Base-by-base conservation (phyloP, 2,888 invertebrate genomes). In the Corbicula japonica region DNA sequence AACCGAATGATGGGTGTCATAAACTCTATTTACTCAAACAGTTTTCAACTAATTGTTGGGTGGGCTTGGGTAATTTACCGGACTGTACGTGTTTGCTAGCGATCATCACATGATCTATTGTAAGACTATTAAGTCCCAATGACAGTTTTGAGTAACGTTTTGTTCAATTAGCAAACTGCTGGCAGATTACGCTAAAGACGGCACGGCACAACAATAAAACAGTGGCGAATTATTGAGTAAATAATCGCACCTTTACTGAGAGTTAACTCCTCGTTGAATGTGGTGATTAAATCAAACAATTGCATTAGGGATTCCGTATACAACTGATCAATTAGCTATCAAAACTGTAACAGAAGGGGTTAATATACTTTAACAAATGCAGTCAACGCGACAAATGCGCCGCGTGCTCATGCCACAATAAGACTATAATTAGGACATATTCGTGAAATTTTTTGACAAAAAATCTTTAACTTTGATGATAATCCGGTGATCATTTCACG, bases 41-140 rank as follows among this genome's bases (percentile, higher is more conserved):
- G 41, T 74, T 70, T 60, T 54, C 28, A 56, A 65, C 44, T 71
- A 50, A 72, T 79, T 80, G 79, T 79, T 52, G 23, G 26, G 44
- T 26, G 50, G 69, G 76, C 77, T 83, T 76, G 83, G 78, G 73
- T 78, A 65, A 83, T 77, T 83, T 74, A 66, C 77, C 71, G n/a
- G 80, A 80, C 63, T 54, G 48, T 71, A 83, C 83, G 41, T 71
- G 79, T 56, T 76, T 60, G 60, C 71, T 61, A 69, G 60, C 41
- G 61, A 35, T 38, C 60, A 63, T 65, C 63, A 63, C 61, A 21
- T 34, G 50, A 46, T 1, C 63, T 46, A 60, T 76, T 72, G 73
- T 72, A 48, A 52, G 18, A 6, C 54, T 30, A 72, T 72, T 72
- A 54, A 38, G 21, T 18, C 52, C 54, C 62, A 50, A 52, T 72